These are phyloP conservation scores for Furcifer pardalis DNA, from an alignment of 2,797 vertebrate species.

Conservation along the genomic window DNA sequence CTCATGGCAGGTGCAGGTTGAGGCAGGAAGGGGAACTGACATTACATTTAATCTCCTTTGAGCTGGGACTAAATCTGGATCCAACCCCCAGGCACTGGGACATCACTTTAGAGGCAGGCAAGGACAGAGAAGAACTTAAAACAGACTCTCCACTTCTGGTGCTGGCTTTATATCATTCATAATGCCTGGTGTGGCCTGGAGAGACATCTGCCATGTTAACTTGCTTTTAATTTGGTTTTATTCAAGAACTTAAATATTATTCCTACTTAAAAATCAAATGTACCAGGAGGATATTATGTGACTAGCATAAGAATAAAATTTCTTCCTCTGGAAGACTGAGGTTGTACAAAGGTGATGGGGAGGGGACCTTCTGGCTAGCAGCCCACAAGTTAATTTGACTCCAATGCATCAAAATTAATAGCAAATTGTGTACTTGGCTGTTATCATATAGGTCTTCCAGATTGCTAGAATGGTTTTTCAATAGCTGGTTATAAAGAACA, in stretches of 20 bases:
- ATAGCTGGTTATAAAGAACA: not conserved
- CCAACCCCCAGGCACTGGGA: not conserved
- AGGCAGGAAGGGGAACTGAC: no score
- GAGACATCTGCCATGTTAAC: not conserved
- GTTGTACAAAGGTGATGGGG: not conserved
- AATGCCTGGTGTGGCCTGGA: not conserved
- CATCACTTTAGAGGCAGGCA: not conserved
- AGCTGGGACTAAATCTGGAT: not conserved
- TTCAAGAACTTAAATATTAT: not conserved
- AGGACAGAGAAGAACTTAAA: not conserved
- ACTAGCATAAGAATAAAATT: not conserved
- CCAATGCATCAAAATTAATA: not conserved
- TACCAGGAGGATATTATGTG: not conserved
- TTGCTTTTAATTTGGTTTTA: not conserved
- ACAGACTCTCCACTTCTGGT: not conserved
- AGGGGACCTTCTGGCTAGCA: no score
- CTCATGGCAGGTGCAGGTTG: no score
- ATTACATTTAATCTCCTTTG: no score
- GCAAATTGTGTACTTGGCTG: not conserved
- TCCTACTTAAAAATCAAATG: not conserved
- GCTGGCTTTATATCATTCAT: not conserved
- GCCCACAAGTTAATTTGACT: not conserved
- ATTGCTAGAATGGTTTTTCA: not conserved
- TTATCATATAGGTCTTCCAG: not conserved
- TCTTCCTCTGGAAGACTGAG: not conserved